A percentile compares a stretch with the other conserved stretches of the same genome.
Evolutionary conservation across 2,113 vertebrate species (phyloP).

Genomic region (Junco hyemalis): DNA sequence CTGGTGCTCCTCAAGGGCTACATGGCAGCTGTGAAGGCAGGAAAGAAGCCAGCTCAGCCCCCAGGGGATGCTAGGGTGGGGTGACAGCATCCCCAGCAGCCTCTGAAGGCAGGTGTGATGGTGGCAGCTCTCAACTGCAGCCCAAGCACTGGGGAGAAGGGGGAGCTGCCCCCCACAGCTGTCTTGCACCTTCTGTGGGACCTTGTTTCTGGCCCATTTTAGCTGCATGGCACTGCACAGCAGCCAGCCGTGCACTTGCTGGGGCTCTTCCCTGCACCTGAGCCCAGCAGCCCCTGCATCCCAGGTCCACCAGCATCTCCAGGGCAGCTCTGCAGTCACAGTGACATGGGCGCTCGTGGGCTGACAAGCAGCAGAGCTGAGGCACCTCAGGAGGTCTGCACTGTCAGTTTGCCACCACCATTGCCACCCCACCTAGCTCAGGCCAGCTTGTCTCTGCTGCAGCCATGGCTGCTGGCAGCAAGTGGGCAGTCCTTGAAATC

Average conservation of each 20-base stretch:
- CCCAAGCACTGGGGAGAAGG: background rate
- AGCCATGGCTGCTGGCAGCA: background rate
- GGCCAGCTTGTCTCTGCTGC: background rate
- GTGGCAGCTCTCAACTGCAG: background rate
- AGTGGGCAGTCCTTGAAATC: background rate
- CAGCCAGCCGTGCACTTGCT: background rate
- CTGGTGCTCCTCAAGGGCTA: background rate
- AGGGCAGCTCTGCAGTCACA: accelerated
- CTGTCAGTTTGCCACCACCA: background rate
- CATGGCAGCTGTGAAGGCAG: background rate
- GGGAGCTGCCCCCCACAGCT: background rate
- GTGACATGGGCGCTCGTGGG: accelerated
- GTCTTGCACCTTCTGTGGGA: background rate
- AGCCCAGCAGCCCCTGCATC: background rate
- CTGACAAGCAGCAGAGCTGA: background rate
- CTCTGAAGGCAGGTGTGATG: accelerated
- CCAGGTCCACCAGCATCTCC: background rate
- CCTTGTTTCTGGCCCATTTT: background rate
- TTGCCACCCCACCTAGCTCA: background rate
- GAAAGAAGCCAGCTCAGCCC: background rate
- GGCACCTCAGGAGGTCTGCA: background rate
- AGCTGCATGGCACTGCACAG: background rate
- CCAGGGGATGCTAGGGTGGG: background rate
- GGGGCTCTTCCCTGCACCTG: background rate
- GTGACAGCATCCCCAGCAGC: background rate